phyloP scores from a whole-genome alignment of 1,140 invertebrate species.

The Nasonia giraulti region DNA sequence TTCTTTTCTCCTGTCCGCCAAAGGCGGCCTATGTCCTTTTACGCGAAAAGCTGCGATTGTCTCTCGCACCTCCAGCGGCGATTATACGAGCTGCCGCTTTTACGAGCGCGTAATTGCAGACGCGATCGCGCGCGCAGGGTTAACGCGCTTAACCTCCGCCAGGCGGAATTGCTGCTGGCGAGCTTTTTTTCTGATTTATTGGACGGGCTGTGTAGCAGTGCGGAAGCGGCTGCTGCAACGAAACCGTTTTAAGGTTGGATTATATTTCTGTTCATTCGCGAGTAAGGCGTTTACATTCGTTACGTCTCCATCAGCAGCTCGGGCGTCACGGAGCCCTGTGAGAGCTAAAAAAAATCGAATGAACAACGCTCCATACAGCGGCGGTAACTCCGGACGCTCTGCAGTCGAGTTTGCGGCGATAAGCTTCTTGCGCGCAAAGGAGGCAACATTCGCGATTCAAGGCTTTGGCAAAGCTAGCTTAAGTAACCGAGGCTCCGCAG shows the following conservation, averaged over 20 bases:
- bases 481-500: neutral
- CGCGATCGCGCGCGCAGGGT: neutral
- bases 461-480: neutral
- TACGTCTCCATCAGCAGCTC: neutral
- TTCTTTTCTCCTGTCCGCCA: neutral
- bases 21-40: neutral
- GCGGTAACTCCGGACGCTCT: neutral
- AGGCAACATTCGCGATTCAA: conserved; percentile 1
- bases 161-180: too few species aligned
- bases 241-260: neutral
- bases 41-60: conserved; percentile 1
- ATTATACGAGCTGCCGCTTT: neutral
- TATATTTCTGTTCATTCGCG: neutral
- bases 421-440: neutral
- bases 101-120: neutral
- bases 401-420: neutral
- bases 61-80: conserved; percentile 1
- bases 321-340: too few species aligned
- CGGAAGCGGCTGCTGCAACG: neutral
- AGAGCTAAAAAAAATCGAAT: too few species aligned
- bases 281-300: neutral
- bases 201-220: neutral
- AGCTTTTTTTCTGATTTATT: neutral
- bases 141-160: neutral
- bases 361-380: neutral